Evolutionary conservation across 2,113 vertebrate genomes (phyloP).

Genomic region (Phoxinus phoxinus): DNA sequence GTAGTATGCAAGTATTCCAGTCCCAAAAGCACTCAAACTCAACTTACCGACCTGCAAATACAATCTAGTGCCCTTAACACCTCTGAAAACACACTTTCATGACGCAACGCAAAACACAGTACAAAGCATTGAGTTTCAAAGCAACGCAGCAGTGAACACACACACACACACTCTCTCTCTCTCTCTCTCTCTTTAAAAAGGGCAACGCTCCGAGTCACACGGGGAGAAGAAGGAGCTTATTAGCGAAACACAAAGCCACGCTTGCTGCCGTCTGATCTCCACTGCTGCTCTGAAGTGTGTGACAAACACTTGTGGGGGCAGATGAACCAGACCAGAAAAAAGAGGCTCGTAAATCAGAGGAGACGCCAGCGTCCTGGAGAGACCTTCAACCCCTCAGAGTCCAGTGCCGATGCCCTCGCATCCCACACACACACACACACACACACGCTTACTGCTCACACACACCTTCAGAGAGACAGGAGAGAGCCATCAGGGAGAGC

Average conservation of each 20-base stretch:
- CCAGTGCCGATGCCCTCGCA: neutral
- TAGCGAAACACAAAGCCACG: conserved; percentile 10
- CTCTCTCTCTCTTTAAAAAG: neutral
- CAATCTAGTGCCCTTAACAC: neutral
- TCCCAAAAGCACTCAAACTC: neutral
- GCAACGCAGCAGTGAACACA: neutral
- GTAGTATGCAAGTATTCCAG: neutral
- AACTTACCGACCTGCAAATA: neutral
- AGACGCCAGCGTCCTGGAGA: neutral
- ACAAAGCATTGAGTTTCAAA: conserved; percentile 29
- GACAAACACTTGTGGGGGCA: conserved; percentile 3
- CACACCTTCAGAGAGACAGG: too few relatives aligned
- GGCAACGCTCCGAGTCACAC: neutral
- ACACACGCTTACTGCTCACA: neutral
- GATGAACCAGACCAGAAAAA: conserved; percentile 17
- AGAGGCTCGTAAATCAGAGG: neutral
- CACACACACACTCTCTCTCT: neutral
- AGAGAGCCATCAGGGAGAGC: too few relatives aligned
- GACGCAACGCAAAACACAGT: neutral
- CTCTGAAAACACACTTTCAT: conserved; percentile 4
- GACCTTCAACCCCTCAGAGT: neutral
- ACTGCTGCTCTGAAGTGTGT: conserved; percentile 34
- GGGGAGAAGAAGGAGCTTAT: neutral
- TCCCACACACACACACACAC: neutral
- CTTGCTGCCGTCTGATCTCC: conserved; percentile 26